Conservation (phyloP, 2,888 invertebrate species). For the Caenorhabditis macrosperma region DNA sequence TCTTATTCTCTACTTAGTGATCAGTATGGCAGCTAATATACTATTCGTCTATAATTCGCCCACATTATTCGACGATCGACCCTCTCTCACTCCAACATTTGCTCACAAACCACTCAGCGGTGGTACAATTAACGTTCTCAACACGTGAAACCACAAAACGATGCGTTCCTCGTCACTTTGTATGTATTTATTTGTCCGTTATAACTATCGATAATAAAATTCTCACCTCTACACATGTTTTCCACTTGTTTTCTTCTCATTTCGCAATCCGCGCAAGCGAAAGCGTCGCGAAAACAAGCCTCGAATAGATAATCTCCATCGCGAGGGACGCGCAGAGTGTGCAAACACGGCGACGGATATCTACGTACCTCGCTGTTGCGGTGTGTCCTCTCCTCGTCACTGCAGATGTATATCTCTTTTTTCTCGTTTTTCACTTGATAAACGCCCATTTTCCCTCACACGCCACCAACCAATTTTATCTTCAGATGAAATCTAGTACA, state of each 20-base stretch:
- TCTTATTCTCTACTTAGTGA: conserved; percentile 64
- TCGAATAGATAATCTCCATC: conserved; percentile 50
- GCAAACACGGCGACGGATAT: conserved; percentile 44
- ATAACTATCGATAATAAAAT: conserved; percentile 16
- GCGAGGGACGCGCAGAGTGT: conserved; percentile 27
- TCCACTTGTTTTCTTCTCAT: conserved; percentile 18
- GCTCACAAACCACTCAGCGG: conserved; percentile 69
- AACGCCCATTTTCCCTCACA: conserved; percentile 1
- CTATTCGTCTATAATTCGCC: conserved; percentile 61
- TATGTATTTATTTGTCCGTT: conserved; percentile 25
- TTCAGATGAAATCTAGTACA: conserved; percentile 62
- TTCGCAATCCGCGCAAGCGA: conserved; percentile 28
- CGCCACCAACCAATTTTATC: conserved; percentile 19
- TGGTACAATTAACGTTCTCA: conserved; percentile 57
- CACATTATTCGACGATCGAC: conserved; percentile 63
- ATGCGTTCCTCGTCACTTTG: background rate
- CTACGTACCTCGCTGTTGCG: conserved; percentile 3
- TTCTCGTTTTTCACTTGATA: conserved; percentile 19
- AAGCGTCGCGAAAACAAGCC: conserved; percentile 27
- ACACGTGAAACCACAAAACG: conserved; percentile 25
- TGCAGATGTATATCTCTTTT: conserved; percentile 17
- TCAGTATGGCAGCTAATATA: conserved; percentile 63
- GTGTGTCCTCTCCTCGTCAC: conserved; percentile 13
- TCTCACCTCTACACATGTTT: conserved; percentile 31
- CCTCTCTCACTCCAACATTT: conserved; percentile 51